Conservation (phyloP, 1,140 invertebrate genomes). For the Meteorus sp. region DNA sequence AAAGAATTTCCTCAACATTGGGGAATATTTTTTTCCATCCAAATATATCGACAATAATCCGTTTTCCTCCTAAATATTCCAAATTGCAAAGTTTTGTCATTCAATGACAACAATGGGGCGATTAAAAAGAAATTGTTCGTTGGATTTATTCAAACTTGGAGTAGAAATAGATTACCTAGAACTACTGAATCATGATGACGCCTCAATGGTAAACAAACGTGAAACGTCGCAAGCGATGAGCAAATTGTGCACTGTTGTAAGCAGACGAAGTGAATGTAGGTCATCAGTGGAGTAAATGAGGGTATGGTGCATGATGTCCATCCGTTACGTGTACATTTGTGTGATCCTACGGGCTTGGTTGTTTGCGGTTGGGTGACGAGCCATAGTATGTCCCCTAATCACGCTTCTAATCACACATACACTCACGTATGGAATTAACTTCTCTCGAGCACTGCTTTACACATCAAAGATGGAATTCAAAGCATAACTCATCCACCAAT, state of each 20-base stretch:
- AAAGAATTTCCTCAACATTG: too few species aligned
- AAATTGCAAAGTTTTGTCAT: too few species aligned
- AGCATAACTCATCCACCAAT: neutral
- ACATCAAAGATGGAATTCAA: slow-evolving; percentile 14
- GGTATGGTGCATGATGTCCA: slow-evolving; percentile 19
- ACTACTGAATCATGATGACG: neutral
- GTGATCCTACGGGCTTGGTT: slow-evolving; percentile 19
- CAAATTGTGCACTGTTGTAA: slow-evolving; percentile 12
- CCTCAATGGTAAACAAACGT: slow-evolving; percentile 14
- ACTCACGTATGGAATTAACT: slow-evolving; percentile 26
- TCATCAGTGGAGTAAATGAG: too few species aligned
- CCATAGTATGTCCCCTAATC: slow-evolving; percentile 29
- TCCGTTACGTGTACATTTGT: slow-evolving; percentile 17
- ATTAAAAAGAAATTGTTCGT: too few species aligned
- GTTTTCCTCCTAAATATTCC: too few species aligned
- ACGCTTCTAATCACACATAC: slow-evolving; percentile 31
- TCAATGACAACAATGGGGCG: too few species aligned
- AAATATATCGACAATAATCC: too few species aligned
- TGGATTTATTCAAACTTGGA: too few species aligned
- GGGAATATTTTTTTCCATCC: too few species aligned
- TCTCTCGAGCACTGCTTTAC: neutral
- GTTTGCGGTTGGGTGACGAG: slow-evolving; percentile 28
- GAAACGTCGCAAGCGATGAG: slow-evolving; percentile 7
- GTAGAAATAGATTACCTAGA: neutral
- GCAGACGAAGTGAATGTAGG: slow-evolving; percentile 13